phyloP scores from a whole-genome alignment of 2,797 vertebrate genomes.

The Gephyroberyx darwinii region DNA sequence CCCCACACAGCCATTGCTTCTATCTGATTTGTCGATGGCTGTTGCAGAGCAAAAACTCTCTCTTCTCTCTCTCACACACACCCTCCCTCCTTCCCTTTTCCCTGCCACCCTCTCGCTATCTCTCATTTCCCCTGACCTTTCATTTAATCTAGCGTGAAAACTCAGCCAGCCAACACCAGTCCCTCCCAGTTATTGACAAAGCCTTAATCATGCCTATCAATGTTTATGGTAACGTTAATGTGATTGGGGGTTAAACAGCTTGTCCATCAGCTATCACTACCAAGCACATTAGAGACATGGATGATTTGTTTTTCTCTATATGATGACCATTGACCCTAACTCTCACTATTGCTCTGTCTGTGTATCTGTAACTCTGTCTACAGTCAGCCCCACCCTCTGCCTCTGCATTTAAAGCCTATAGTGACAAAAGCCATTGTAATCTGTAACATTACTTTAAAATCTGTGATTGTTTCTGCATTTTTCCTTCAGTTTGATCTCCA shows the following conservation, averaged over 20 bases:
- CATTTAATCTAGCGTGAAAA: slow-evolving; percentile 69
- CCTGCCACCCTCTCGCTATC: neutral
- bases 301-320: slow-evolving; percentile 9
- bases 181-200: slow-evolving; percentile 60
- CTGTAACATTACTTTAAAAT: slow-evolving; percentile 14
- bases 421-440: slow-evolving; percentile 7
- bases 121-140: slow-evolving; percentile 74
- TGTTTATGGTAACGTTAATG: slow-evolving; percentile 61
- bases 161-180: slow-evolving; percentile 49
- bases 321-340: slow-evolving; percentile 8
- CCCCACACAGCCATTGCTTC: slow-evolving; percentile 33
- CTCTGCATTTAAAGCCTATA: slow-evolving; percentile 10
- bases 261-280: slow-evolving; percentile 52
- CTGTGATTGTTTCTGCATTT: slow-evolving; percentile 13
- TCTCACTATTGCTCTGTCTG: slow-evolving; percentile 3
- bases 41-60: slow-evolving; percentile 56
- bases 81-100: slow-evolving; percentile 3
- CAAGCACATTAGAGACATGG: slow-evolving; percentile 32
- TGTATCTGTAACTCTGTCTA: slow-evolving; percentile 9
- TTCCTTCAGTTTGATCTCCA: slow-evolving; percentile 27
- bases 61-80: slow-evolving; percentile 11
- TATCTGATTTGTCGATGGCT: slow-evolving; percentile 67
- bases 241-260: slow-evolving; percentile 47
- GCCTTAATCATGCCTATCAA: slow-evolving; percentile 68
- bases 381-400: slow-evolving; percentile 15